A percentile compares a stretch with the other conserved stretches of the same genome.
These are phyloP conservation scores for Galleria mellonella DNA, from an alignment of 1,140 invertebrate genomes.

Conservation along the genomic window DNA sequence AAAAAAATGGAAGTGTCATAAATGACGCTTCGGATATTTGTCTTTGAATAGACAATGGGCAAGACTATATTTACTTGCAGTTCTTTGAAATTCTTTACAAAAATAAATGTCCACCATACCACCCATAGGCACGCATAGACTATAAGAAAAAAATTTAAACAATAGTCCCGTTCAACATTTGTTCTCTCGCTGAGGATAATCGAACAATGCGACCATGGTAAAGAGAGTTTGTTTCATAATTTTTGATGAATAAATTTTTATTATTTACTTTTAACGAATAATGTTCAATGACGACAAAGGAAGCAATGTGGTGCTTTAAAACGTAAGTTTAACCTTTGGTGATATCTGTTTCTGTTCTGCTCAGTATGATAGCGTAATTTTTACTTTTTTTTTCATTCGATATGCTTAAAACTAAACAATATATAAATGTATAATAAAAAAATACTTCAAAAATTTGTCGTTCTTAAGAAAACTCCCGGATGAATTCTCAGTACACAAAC, in stretches of 20 bases:
- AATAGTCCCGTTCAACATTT: constrained; percentile 33
- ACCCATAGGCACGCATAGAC: constrained; percentile 29
- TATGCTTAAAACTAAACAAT: no score
- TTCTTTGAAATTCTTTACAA: constrained; percentile 5
- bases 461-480: no score
- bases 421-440: no score
- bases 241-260: constrained; percentile 45
- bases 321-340: no score
- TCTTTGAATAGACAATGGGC: constrained; percentile 33
- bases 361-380: no score
- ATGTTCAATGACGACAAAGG: constrained; percentile 29
- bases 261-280: constrained; percentile 35
- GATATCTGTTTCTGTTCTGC: no score
- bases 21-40: constrained; percentile 41
- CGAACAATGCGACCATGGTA: constrained; percentile 36
- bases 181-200: constrained; percentile 22
- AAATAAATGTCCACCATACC: constrained; percentile 20
- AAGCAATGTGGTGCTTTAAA: no score
- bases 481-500: no score
- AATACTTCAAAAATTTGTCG: no score
- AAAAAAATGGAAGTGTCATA: constrained; percentile 47
- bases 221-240: constrained; percentile 40
- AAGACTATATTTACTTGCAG: background rate
- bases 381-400: no score
- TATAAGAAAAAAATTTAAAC: constrained; percentile 23